phyloP scores from a whole-genome alignment of 1,140 invertebrate genomes.

The Anastrepha ludens region DNA sequence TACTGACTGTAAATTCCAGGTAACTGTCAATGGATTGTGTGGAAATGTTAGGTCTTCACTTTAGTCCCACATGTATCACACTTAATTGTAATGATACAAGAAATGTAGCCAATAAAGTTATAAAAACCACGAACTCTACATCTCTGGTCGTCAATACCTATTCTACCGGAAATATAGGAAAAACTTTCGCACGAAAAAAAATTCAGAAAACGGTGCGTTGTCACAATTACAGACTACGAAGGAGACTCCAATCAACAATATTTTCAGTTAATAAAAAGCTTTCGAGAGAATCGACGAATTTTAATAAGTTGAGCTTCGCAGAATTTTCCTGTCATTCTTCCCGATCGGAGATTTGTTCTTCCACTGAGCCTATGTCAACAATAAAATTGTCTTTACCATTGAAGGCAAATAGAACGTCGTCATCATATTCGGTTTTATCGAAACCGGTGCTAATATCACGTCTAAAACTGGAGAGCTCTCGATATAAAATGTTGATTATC shows the following conservation, averaged over 20 bases:
- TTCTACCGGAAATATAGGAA: not conserved
- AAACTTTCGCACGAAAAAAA: not conserved
- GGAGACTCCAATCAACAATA: not conserved
- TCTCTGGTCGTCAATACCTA: not conserved
- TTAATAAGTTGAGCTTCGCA: not conserved
- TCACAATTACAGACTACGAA: not conserved
- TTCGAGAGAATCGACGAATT: not conserved
- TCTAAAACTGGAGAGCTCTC: not conserved
- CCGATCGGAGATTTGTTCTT: not conserved
- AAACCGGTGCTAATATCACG: not conserved
- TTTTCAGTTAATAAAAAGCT: not conserved
- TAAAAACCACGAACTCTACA: not conserved
- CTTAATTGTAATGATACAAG: slow-evolving; percentile 7
- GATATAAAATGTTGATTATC: not conserved
- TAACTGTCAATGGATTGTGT: not conserved
- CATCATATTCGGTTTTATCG: not conserved
- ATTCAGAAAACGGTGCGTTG: not conserved
- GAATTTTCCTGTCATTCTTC: not conserved
- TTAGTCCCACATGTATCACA: not conserved
- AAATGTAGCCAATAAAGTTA: not conserved
- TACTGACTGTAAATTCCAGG: not conserved
- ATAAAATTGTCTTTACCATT: not conserved
- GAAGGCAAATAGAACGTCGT: not conserved
- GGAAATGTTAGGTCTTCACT: slow-evolving; percentile 12
- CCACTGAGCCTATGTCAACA: not conserved